Conservation (phyloP, 1,140 invertebrate genomes). For the Diabrotica undecimpunctata region DNA sequence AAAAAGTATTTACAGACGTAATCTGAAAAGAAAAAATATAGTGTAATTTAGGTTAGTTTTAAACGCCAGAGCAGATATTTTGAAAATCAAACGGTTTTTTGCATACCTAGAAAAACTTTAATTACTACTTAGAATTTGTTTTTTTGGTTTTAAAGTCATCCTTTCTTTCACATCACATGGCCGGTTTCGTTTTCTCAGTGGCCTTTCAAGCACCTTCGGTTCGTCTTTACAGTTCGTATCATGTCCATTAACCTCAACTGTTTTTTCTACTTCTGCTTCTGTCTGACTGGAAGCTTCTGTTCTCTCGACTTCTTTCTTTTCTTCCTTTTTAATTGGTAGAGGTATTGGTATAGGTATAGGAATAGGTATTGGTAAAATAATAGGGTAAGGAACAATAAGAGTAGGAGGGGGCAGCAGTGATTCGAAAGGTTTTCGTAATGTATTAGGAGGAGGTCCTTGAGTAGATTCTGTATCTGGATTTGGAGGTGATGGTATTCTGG, state of each 20-base stretch:
- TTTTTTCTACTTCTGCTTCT: constrained; percentile 20
- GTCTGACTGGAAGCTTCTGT: constrained; percentile 30
- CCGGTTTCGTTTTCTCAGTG: constrained; percentile 35
- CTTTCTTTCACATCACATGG: constrained; percentile 24
- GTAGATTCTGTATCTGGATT: constrained; percentile 28
- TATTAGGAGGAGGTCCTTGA: constrained; percentile 28
- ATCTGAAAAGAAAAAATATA: no score
- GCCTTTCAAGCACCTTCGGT: constrained; percentile 14
- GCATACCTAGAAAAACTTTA: not conserved
- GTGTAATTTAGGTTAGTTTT: no score
- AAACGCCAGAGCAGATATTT: no score
- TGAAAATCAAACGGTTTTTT: no score
- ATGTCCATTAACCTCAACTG: constrained; percentile 9
- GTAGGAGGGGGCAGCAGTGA: constrained; percentile 69
- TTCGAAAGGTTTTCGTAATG: constrained; percentile 35
- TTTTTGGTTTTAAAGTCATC: constrained; percentile 21
- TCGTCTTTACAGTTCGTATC: constrained; percentile 6
- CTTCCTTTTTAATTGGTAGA: constrained; percentile 29
- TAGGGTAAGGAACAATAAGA: constrained; percentile 77
- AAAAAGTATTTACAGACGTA: no score
- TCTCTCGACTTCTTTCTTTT: constrained; percentile 25
- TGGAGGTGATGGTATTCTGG: constrained; percentile 42
- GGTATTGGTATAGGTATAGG: constrained; percentile 72
- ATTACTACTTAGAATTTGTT: constrained; percentile 8
- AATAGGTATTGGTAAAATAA: constrained; percentile 75